A percentile compares a stretch with the other conserved stretches of the same genome.
Evolutionary conservation across 2,113 vertebrate species (phyloP).

Genomic region (Gobio gobio): DNA sequence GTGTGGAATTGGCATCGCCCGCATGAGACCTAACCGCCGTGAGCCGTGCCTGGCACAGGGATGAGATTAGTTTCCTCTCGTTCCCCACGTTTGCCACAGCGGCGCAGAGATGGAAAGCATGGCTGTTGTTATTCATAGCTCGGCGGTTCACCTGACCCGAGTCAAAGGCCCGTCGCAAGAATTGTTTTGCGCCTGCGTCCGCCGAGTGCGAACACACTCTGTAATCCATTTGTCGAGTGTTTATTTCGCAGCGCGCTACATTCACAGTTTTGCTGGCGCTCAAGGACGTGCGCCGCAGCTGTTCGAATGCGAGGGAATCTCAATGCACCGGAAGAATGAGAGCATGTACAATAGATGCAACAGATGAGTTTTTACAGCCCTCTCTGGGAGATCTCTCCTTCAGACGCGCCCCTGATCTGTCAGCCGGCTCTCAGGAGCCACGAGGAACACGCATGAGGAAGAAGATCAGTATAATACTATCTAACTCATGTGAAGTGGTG

Average conservation of each 20-base stretch:
- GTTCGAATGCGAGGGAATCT: background rate
- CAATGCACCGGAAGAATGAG: background rate
- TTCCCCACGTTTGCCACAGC: conserved; percentile 2
- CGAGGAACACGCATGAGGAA: background rate
- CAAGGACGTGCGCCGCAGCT: background rate
- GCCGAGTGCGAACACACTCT: background rate
- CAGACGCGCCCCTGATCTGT: conserved; percentile 42
- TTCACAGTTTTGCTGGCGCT: background rate
- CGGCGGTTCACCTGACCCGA: conserved; percentile 16
- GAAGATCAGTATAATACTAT: conserved; percentile 36
- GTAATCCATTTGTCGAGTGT: background rate
- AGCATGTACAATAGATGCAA: background rate
- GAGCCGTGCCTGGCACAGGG: background rate
- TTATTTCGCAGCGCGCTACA: background rate
- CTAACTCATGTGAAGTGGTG: conserved; percentile 41
- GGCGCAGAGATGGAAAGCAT: background rate
- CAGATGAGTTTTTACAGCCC: conserved; percentile 1
- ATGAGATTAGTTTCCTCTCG: conserved; percentile 27
- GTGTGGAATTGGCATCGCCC: conserved; percentile 33
- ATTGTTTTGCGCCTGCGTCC: background rate
- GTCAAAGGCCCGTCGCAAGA: background rate
- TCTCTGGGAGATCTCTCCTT: conserved; percentile 35
- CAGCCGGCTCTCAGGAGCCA: conserved; percentile 15
- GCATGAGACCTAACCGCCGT: background rate
- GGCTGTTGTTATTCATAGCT: conserved; percentile 21